Evolutionary conservation across 2,113 vertebrate genomes (phyloP).

Genomic region (Nyctibius bracteatus): DNA sequence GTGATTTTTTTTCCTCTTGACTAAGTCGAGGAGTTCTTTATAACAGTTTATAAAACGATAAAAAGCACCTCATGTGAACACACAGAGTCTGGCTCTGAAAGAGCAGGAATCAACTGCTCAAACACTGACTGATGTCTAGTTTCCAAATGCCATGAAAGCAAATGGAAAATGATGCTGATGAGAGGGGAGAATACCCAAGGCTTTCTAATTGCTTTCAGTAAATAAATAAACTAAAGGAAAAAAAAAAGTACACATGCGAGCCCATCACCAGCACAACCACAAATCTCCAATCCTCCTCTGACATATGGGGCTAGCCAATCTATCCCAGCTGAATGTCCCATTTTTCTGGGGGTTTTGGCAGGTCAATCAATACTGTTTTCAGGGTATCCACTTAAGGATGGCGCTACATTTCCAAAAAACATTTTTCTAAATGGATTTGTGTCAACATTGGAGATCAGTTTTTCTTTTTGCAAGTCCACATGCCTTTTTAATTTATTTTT

Average conservation of each 20-base stretch:
- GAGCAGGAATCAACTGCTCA: constrained; percentile 63
- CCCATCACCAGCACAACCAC: not conserved
- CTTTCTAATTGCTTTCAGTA: constrained; percentile 56
- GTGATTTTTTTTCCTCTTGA: constrained; percentile 46
- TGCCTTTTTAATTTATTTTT: not conserved
- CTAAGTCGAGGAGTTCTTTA: constrained; percentile 66
- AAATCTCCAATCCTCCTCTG: not conserved
- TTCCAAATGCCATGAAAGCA: constrained; percentile 46
- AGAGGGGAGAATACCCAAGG: constrained; percentile 25
- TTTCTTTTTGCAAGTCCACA: not conserved
- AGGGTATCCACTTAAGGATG: not conserved
- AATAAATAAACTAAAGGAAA: not conserved
- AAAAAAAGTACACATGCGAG: not conserved
- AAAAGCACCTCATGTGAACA: constrained; percentile 62
- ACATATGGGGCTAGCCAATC: not conserved
- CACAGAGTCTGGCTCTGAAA: constrained; percentile 60
- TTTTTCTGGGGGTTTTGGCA: constrained; percentile 8
- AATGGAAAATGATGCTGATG: constrained; percentile 19
- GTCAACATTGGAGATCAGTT: not conserved
- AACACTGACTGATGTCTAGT: constrained; percentile 28
- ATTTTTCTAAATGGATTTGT: not conserved
- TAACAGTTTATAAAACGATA: constrained; percentile 76
- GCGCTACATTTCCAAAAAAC: not conserved
- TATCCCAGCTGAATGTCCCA: not conserved
- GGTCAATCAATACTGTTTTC: constrained; percentile 13